These are phyloP conservation scores for Caenorhabditis wallacei DNA, from an alignment of 2,888 invertebrate species.

Conservation along the genomic window DNA sequence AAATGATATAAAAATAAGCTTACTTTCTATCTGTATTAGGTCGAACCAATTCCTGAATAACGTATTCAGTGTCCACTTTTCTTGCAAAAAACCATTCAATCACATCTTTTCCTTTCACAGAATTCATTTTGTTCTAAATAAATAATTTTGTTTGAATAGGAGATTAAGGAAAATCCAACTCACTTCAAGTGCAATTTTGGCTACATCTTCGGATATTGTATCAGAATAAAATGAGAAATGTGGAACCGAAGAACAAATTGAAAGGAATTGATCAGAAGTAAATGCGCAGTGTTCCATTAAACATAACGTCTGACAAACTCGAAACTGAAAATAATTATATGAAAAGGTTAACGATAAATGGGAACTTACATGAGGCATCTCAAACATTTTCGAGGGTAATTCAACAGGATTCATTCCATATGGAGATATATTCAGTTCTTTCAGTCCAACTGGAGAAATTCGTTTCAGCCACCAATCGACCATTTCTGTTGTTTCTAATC, in stretches of 20 bases:
- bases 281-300: conserved; percentile 35
- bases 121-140: conserved; percentile 1
- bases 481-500: conserved; percentile 6
- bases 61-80: not conserved
- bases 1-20: not conserved
- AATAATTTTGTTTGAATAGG: not conserved
- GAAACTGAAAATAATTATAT: conserved; percentile 35
- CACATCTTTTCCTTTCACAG: not conserved
- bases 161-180: not conserved
- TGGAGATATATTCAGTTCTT: conserved; percentile 11
- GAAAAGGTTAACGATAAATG: not conserved
- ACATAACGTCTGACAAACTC: conserved; percentile 1
- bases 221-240: conserved; percentile 40
- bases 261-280: conserved; percentile 13
- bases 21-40: conserved; percentile 24
- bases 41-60: conserved; percentile 12
- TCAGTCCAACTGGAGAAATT: not conserved
- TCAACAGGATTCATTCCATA: conserved; percentile 12
- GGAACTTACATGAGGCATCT: conserved; percentile 19
- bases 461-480: conserved; percentile 18
- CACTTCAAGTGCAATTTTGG: conserved; percentile 5
- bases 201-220: conserved; percentile 5
- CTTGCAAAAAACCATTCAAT: conserved; percentile 32
- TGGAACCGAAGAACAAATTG: conserved; percentile 16
- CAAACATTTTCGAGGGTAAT: conserved; percentile 8